Evolutionary conservation across 2,113 vertebrate genomes (phyloP).

Genomic region (Mastomys coucha): DNA sequence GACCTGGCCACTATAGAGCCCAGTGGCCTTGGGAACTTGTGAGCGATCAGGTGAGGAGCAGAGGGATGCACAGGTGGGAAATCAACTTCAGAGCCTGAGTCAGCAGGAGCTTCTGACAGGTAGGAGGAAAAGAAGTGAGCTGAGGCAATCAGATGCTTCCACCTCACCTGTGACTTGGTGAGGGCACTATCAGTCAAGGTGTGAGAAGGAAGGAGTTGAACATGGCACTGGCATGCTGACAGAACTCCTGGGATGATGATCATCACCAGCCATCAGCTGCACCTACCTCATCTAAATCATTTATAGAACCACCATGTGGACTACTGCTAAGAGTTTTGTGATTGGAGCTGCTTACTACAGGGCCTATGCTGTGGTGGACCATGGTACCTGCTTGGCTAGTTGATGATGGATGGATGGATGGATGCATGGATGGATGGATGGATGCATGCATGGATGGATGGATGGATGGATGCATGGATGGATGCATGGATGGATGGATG

Average conservation of each 20-base stretch:
- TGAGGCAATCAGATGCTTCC: neutral
- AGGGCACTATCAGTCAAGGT: neutral
- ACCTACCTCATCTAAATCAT: neutral
- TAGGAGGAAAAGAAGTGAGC: neutral
- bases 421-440: neutral
- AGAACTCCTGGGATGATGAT: neutral
- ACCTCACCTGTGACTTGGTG: neutral
- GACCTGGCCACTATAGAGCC: neutral
- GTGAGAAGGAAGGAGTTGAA: neutral
- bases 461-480: too few relatives aligned
- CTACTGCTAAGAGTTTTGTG: neutral
- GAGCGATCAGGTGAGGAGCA: too few relatives aligned
- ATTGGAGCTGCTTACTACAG: neutral
- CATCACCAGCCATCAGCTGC: neutral
- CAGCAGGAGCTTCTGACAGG: neutral
- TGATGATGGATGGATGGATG: neutral
- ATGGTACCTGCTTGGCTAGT: neutral
- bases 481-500: too few relatives aligned
- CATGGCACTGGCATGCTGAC: neutral
- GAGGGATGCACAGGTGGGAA: neutral
- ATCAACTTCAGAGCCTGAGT: neutral
- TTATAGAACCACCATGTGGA: neutral
- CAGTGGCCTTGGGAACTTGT: neutral
- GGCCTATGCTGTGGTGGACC: neutral
- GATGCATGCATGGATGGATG: neutral